Percentiles rank a stretch among this genome's conserved stretches.
Evolutionary conservation across 2,888 invertebrate genomes (phyloP).

Genomic region (Sarcophaga subvicina): DNA sequence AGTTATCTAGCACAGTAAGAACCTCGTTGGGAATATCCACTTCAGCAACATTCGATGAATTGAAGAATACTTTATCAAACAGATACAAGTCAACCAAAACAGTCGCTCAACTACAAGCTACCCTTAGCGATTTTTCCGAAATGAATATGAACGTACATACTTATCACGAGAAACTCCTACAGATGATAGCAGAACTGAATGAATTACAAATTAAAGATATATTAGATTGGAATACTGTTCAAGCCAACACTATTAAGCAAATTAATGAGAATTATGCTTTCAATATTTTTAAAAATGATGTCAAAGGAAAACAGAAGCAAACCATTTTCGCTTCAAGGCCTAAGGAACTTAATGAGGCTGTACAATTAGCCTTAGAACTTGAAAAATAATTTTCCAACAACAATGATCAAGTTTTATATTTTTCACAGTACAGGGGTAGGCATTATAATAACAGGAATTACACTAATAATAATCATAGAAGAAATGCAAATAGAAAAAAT

Average conservation of each 20-base stretch:
- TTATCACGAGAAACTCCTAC: constrained; percentile 10
- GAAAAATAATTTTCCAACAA: constrained; percentile 7
- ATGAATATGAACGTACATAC: neutral
- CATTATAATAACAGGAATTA: too few relatives aligned
- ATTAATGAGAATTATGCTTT: neutral
- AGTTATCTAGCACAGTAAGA: too few relatives aligned
- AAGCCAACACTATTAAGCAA: neutral
- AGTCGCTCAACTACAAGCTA: too few relatives aligned
- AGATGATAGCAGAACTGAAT: constrained; percentile 4
- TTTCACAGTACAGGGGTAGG: neutral
- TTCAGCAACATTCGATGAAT: too few relatives aligned
- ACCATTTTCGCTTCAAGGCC: constrained; percentile 14
- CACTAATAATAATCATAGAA: neutral
- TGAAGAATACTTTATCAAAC: too few relatives aligned
- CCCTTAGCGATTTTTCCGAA: too few relatives aligned
- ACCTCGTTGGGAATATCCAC: too few relatives aligned
- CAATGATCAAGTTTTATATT: neutral
- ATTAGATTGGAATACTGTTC: neutral
- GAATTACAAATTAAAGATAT: constrained; percentile 17
- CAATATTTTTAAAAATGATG: constrained; percentile 21
- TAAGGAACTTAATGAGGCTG: neutral
- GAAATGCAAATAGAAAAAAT: too few relatives aligned
- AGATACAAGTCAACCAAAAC: too few relatives aligned
- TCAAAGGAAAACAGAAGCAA: neutral
- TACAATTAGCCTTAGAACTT: constrained; percentile 14